Evolutionary conservation across 2,797 vertebrate genomes (phyloP).

Genomic region (Ceryle rudis): DNA sequence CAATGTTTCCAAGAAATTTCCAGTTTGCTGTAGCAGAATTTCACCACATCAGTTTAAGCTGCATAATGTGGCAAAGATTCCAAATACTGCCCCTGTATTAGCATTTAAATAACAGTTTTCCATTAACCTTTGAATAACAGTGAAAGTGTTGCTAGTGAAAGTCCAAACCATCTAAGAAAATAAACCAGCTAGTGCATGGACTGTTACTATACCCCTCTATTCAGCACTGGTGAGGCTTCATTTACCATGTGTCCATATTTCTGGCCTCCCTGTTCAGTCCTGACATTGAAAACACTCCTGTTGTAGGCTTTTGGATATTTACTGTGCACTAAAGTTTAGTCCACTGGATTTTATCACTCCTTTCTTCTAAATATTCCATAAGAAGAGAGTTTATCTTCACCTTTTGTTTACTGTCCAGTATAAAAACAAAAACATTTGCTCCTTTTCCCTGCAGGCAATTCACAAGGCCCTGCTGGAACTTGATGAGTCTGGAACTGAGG

Average conservation of each 20-base stretch:
- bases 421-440: neutral
- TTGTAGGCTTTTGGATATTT: neutral
- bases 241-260: neutral
- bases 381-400: neutral
- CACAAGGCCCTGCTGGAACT: conserved; percentile 88
- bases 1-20: neutral
- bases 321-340: neutral
- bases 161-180: neutral
- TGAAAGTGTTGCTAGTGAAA: neutral
- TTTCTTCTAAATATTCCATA: neutral
- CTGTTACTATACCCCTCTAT: neutral
- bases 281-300: neutral
- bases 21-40: neutral
- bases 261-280: neutral
- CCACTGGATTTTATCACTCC: neutral
- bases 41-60: neutral
- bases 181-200: neutral
- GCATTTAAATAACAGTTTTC: neutral
- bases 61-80: neutral
- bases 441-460: conserved; percentile 78
- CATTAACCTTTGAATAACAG: neutral
- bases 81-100: neutral
- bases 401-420: neutral
- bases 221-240: neutral
- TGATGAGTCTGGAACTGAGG: conserved; percentile 86